Conservation (phyloP, 2,113 vertebrate species). For the Rutilus rutilus region DNA sequence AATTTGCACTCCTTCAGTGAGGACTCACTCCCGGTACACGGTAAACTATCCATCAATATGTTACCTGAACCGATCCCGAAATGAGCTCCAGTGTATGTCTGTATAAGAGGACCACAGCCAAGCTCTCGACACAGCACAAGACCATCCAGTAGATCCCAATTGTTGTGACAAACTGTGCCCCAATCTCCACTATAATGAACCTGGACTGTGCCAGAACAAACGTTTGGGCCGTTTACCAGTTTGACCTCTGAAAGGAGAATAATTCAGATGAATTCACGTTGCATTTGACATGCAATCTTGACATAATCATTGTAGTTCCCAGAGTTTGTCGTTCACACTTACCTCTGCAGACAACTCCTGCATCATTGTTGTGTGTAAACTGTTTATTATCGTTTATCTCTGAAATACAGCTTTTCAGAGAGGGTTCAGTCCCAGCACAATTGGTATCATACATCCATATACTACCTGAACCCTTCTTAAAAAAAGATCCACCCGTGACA, state of each 20-base stretch:
- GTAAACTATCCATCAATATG: neutral
- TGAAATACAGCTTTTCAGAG: neutral
- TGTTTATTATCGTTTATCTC: accelerated
- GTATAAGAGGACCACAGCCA: neutral
- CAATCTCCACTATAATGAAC: neutral
- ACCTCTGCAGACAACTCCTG: conserved; percentile 24
- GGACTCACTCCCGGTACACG: neutral
- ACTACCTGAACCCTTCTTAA: neutral
- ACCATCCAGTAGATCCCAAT: neutral
- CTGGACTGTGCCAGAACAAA: neutral
- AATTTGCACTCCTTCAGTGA: neutral
- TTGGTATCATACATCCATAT: neutral
- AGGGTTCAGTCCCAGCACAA: neutral
- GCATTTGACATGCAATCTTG: neutral
- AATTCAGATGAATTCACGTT: neutral
- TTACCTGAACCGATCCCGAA: neutral
- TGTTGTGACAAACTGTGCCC: neutral
- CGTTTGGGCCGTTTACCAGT: neutral
- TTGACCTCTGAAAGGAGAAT: neutral
- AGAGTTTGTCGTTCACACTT: neutral
- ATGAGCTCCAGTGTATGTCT: neutral
- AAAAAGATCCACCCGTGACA: neutral
- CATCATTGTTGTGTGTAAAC: neutral
- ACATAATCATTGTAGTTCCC: neutral
- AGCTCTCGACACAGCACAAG: conserved; percentile 16